These are phyloP conservation scores for Colletes gigas DNA, from an alignment of 1,140 invertebrate genomes.

Conservation along the genomic window DNA sequence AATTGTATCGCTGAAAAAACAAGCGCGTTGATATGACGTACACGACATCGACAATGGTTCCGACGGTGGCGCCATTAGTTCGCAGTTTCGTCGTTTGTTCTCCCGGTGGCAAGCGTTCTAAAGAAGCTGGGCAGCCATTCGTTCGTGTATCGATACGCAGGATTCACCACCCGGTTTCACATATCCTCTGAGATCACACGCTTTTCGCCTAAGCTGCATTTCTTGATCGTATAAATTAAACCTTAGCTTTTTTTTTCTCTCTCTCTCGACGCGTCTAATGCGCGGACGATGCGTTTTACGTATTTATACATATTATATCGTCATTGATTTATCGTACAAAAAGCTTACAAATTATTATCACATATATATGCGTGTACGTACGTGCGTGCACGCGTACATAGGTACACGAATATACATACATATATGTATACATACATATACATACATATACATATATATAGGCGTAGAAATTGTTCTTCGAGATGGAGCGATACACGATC, in stretches of 20 bases:
- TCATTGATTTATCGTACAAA: constrained; percentile 71
- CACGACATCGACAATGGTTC: not conserved
- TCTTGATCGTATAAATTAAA: constrained; percentile 46
- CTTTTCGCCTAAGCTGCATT: constrained; percentile 38
- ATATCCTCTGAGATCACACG: constrained; percentile 51
- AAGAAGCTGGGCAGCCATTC: constrained; percentile 20
- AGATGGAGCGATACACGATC: constrained; percentile 15
- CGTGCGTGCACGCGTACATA: constrained; percentile 52
- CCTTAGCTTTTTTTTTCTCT: not conserved
- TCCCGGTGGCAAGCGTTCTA: constrained; percentile 39
- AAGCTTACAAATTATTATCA: constrained; percentile 67
- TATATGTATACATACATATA: constrained; percentile 11
- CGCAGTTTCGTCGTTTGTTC: constrained; percentile 23
- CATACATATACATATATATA: constrained; percentile 28
- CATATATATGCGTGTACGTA: constrained; percentile 60
- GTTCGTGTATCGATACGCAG: not conserved
- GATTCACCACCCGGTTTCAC: not conserved
- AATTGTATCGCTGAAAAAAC: not conserved
- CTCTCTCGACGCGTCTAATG: not conserved
- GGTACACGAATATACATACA: constrained; percentile 51
- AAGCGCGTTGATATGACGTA: not conserved
- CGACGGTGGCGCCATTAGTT: not conserved
- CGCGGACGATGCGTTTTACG: constrained; percentile 1
- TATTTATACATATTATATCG: constrained; percentile 52
- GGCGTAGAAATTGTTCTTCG: constrained; percentile 28